Evolutionary conservation across 2,888 invertebrate species (phyloP).

Genomic region (Syrphus vitripennis): DNA sequence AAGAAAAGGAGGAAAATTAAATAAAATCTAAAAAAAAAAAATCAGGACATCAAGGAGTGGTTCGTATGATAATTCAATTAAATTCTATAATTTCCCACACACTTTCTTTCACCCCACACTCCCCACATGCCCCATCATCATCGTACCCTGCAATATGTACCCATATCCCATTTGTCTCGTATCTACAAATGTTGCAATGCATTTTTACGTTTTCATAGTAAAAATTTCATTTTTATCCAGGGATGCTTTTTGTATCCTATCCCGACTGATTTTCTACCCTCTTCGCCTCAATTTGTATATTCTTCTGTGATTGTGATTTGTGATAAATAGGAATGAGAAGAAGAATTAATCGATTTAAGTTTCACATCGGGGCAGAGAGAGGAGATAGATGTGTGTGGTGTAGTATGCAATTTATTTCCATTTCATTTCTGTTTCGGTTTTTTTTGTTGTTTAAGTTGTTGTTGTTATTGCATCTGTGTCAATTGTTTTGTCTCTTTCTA

Average conservation of each 20-base stretch:
- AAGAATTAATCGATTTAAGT: slow-evolving; percentile 65
- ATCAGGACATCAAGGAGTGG: slow-evolving; percentile 49
- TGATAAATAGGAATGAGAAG: slow-evolving; percentile 22
- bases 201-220: slow-evolving; percentile 68
- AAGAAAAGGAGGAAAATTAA: slow-evolving; percentile 1
- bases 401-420: slow-evolving; percentile 45
- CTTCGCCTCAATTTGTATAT: not conserved
- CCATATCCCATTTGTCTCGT: not conserved
- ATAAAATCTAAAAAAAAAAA: not conserved
- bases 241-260: slow-evolving; percentile 18
- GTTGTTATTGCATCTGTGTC: slow-evolving; percentile 63
- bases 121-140: not conserved
- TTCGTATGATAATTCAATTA: slow-evolving; percentile 27
- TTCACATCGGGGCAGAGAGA: no score
- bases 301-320: not conserved
- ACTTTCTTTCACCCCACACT: not conserved
- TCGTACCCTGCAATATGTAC: not conserved
- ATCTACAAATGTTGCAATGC: not conserved
- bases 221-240: not conserved
- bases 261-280: slow-evolving; percentile 21
- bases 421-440: not conserved
- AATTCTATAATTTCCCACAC: not conserved
- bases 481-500: slow-evolving; percentile 58
- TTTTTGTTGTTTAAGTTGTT: slow-evolving; percentile 31
- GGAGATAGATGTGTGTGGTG: slow-evolving; percentile 53